Conservation (phyloP, 2,888 invertebrate genomes). For the Lasioglossum leucozonium region DNA sequence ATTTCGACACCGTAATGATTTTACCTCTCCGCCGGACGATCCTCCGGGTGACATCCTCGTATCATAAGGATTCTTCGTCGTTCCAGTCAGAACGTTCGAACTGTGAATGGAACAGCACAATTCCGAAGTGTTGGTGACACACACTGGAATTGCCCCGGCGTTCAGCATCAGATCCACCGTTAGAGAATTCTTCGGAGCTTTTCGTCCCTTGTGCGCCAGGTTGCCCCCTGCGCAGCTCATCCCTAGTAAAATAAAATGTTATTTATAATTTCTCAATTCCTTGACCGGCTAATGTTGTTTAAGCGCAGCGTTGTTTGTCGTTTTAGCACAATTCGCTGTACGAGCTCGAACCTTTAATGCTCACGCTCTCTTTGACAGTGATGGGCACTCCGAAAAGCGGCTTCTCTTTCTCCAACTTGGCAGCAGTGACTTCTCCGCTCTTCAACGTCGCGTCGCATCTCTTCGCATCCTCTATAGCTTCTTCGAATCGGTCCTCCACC, state of each 20-base stretch:
- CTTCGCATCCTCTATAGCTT: slow-evolving; percentile 91
- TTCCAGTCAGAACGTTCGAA: slow-evolving; percentile 87
- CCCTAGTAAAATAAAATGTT: slow-evolving; percentile 70
- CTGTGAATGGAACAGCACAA: slow-evolving; percentile 87
- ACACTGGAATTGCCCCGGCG: slow-evolving; percentile 88
- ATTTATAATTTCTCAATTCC: neutral
- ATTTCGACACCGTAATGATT: neutral
- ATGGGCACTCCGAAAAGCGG: slow-evolving; percentile 94
- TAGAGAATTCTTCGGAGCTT: slow-evolving; percentile 85
- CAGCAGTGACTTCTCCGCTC: slow-evolving; percentile 86
- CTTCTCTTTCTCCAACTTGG: slow-evolving; percentile 88
- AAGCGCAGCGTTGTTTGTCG: neutral
- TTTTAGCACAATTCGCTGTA: neutral
- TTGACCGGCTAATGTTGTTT: neutral
- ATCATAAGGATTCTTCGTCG: slow-evolving; percentile 88
- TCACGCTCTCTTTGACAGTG: slow-evolving; percentile 93
- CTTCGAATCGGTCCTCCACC: slow-evolving; percentile 91
- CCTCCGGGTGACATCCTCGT: slow-evolving; percentile 87
- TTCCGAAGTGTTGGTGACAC: slow-evolving; percentile 88
- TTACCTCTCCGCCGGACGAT: slow-evolving; percentile 88
- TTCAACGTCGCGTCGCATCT: slow-evolving; percentile 89
- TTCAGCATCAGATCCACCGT: slow-evolving; percentile 85
- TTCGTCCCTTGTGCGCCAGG: slow-evolving; percentile 75
- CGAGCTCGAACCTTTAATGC: slow-evolving; percentile 88
- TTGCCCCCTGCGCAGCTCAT: slow-evolving; percentile 82